Base-by-base conservation (phyloP, 1,140 invertebrate genomes). In the Ceratina japonica region DNA sequence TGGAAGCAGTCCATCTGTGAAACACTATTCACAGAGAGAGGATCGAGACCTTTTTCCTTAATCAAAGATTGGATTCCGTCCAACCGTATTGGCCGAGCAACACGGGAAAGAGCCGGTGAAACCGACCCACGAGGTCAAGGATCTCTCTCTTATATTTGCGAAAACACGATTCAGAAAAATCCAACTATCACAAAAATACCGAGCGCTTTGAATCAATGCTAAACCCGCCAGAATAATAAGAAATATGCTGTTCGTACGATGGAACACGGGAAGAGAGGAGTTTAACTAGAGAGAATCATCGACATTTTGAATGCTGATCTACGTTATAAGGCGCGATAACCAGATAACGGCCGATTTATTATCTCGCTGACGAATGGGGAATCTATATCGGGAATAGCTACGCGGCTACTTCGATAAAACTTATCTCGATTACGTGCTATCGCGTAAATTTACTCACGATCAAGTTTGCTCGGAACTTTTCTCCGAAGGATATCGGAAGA, bases 21-120 rank as follows among this genome's bases (percentile, higher is more conserved):
- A 62, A 61, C 74, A 76, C 44, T 37, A 64, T 56, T 54, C 71
- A 18, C n/a, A 31, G 13, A 64, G 13, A 64, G 15, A 64, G 49
- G 27, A 73, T 63, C 71, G 72, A 74, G 59, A 74, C 18, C 3
- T 31, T 69, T 61, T 20, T 20, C 66, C 58, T 77, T 69, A 69
- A 77, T 70, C 66, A 70, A 49, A 70, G 75, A 70, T 77, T 77
- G 75, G 75, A 77, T 24, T 51, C 44, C 8, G n/a, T 59, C 75
- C 75, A 77, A 77, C 24, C 58, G 65, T 70, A 70, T 70, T 24
- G 44, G 75, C 58, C 75, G 49, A 51, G n/a, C 65, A 69, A 61
- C 74, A 61, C 65, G 65, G 20, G 22, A 7, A 52, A 54, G n/a
- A 51, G n/a, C 61, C 20, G 61, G 1, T 56, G 27, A 12, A 49